phyloP scores from a whole-genome alignment of 2,888 invertebrate genomes.

The Ectropis crepuscularia region DNA sequence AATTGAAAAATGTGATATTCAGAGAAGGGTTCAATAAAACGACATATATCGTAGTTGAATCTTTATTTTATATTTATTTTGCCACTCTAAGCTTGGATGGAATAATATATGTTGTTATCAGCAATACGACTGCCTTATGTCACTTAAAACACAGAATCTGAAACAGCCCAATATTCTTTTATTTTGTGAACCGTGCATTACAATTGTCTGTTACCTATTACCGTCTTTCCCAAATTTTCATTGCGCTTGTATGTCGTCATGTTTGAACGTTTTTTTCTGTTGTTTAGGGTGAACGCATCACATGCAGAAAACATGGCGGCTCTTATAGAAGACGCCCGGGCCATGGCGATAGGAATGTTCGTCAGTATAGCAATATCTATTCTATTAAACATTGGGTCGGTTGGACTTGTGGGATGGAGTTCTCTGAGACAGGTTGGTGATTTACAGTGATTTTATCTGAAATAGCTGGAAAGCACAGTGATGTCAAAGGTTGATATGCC shows the following conservation, averaged over 20 bases:
- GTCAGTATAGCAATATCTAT: slow-evolving; percentile 64
- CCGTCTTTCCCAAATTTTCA: neutral
- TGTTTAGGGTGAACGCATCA: slow-evolving; percentile 72
- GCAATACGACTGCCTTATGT: too few relatives aligned
- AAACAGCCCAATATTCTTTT: neutral
- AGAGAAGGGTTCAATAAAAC: too few relatives aligned
- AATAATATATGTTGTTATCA: too few relatives aligned
- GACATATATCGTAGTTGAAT: too few relatives aligned
- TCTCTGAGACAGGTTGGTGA: slow-evolving; percentile 78
- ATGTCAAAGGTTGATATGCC: too few relatives aligned
- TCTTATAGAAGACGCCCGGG: slow-evolving; percentile 80
- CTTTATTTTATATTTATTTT: too few relatives aligned
- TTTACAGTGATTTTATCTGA: neutral
- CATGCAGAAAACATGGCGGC: slow-evolving; percentile 80
- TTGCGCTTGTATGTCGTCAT: neutral
- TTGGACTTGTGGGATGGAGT: slow-evolving; percentile 85
- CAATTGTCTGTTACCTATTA: too few relatives aligned
- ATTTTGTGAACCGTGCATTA: too few relatives aligned
- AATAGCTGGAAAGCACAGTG: too few relatives aligned
- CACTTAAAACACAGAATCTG: too few relatives aligned
- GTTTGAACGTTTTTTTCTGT: slow-evolving; percentile 13
- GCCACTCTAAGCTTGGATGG: too few relatives aligned
- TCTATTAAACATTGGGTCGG: slow-evolving; percentile 73
- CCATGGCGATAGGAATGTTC: slow-evolving; percentile 81
- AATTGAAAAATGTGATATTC: too few relatives aligned